These are phyloP conservation scores for Fragum sueziense DNA, from an alignment of 2,888 invertebrate genomes.

Conservation along the genomic window DNA sequence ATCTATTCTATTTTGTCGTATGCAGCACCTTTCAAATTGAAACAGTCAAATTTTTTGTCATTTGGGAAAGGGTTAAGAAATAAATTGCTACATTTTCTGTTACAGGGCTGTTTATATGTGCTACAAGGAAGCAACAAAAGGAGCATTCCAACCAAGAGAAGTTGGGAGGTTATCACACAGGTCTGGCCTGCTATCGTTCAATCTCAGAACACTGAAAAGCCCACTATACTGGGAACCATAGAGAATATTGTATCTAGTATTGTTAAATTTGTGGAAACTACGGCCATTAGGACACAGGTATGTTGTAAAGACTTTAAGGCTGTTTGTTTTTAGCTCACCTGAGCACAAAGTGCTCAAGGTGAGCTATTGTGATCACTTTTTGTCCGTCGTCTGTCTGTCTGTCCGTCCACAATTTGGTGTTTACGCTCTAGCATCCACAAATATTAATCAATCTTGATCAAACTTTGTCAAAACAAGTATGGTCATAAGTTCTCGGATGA, in stretches of 20 bases:
- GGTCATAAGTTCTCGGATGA: too few species aligned
- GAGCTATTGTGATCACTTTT: too few species aligned
- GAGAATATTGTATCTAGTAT: slow-evolving; percentile 82
- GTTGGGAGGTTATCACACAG: slow-evolving; percentile 88
- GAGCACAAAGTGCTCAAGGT: too few species aligned
- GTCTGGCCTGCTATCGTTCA: slow-evolving; percentile 91
- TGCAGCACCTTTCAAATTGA: too few species aligned
- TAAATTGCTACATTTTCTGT: not conserved
- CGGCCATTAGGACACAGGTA: slow-evolving; percentile 76
- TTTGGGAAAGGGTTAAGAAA: too few species aligned
- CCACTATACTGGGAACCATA: slow-evolving; percentile 83
- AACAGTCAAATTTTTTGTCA: not conserved
- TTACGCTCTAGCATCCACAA: too few species aligned
- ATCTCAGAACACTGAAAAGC: slow-evolving; percentile 93
- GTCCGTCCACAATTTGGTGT: too few species aligned
- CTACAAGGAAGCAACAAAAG: slow-evolving; percentile 86
- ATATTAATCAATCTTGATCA: too few species aligned
- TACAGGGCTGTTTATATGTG: slow-evolving; percentile 89
- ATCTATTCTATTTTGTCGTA: too few species aligned
- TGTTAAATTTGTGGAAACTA: slow-evolving; percentile 79
- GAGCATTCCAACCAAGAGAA: slow-evolving; percentile 87
- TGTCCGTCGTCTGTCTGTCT: too few species aligned
- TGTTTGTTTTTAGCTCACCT: not conserved
- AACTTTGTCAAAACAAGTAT: too few species aligned
- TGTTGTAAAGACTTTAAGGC: not conserved